Evolutionary conservation across 2,797 vertebrate genomes (phyloP), one percentile per base, ranked within the genome.

Genomic region (Pantherophis vulpinus): DNA sequence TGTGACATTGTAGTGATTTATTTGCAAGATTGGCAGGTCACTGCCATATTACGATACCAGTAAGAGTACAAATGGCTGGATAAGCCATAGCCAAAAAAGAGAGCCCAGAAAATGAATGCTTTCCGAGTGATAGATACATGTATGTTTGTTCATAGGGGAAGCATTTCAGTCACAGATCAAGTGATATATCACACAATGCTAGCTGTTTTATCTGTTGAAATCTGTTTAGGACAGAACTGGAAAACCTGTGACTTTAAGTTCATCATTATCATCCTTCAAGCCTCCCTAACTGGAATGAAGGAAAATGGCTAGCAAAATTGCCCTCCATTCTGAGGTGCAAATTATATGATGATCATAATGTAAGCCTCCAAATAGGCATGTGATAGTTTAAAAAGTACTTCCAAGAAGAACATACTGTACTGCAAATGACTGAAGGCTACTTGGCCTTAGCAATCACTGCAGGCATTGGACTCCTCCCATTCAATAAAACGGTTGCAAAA

Each of bases 21-120:
- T 92, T 51, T 1, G 2, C 63, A 94, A 96, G 94, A 79, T 91
- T 91, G 93, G 94, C 93, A 94, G 18, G 95, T 95, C 95, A 94
- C 32, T 88, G 93, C 54, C 86, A 70, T 94, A 95, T 96, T 96
- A 94, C 93, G 90, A 88, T 94, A 95, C 94, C 74, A 94, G 93
- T 95, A 95, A 95, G 91, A 95, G 55, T 58, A 90, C 94, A 23
- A 90, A 94, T 94, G 91, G 7, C 59, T 94, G 94, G 92, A 27
- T 47, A 27, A 56, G 90, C 32, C 47, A 83, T 29, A 90, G 94
- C 94, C 83, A 95, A 95, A 95, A 94, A 29, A 58, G 32, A 54
- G 47, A 95, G 87, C 90, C 93, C 23, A 94, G 92, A 95, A 96
- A 90, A 90, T 59, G 88, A 94, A 94, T 32, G 89, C 32, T 14